Evolutionary conservation across 2,888 invertebrate genomes (phyloP).

Genomic region (Lapara coniferarum): DNA sequence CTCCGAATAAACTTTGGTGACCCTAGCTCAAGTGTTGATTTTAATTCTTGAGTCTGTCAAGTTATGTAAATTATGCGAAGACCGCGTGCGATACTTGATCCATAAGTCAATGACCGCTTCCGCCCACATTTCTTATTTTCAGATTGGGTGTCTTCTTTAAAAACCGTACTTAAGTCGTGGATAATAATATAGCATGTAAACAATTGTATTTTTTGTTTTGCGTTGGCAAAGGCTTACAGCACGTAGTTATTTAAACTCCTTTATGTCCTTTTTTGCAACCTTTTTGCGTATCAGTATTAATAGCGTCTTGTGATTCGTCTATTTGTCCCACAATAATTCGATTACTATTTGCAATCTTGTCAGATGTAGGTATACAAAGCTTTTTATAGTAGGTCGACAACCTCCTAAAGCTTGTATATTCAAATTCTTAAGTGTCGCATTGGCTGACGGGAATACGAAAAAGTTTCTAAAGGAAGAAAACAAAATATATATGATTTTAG

Average conservation of each 20-base stretch:
- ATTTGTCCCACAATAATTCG: slow-evolving; percentile 62
- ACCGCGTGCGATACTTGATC: slow-evolving; percentile 71
- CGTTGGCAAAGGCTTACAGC: slow-evolving; percentile 26
- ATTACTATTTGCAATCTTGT: slow-evolving; percentile 64
- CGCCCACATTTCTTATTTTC: slow-evolving; percentile 60
- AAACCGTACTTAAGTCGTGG: slow-evolving; percentile 33
- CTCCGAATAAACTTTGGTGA: slow-evolving; percentile 59
- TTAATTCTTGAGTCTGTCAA: slow-evolving; percentile 71
- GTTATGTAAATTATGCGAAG: slow-evolving; percentile 80
- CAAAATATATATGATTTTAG: slow-evolving; percentile 1
- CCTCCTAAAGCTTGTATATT: slow-evolving; percentile 62
- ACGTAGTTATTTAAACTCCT: slow-evolving; percentile 39
- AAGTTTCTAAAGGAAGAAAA: slow-evolving; percentile 38
- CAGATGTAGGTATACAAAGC: slow-evolving; percentile 56
- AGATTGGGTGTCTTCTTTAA: slow-evolving; percentile 51
- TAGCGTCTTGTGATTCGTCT: slow-evolving; percentile 46
- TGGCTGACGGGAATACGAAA: slow-evolving; percentile 51
- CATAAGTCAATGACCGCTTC: slow-evolving; percentile 71
- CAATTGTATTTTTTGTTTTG: neutral
- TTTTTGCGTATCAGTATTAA: slow-evolving; percentile 54
- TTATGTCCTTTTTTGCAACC: slow-evolving; percentile 50
- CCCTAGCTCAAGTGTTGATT: slow-evolving; percentile 72
- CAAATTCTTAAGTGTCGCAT: slow-evolving; percentile 62
- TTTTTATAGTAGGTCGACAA: slow-evolving; percentile 66
- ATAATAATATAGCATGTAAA: slow-evolving; percentile 36